Conservation (phyloP, 37 sponge, comb jelly and placozoan genomes). For the Aphrocallistes beatrix region DNA sequence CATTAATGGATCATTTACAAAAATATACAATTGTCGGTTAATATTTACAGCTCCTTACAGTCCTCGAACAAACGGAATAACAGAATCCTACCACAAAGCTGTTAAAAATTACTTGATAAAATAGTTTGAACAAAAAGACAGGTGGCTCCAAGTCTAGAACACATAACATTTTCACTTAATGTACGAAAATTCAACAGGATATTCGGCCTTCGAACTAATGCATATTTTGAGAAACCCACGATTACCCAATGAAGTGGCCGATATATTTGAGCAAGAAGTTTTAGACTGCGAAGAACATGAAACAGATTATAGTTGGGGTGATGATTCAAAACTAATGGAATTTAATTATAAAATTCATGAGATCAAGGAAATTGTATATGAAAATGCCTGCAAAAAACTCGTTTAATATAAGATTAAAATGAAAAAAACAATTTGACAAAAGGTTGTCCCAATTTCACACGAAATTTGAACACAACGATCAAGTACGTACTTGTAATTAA, state of each 20-base stretch:
- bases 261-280: neutral
- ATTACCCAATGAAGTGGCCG: neutral
- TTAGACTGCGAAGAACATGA: neutral
- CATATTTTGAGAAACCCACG: neutral
- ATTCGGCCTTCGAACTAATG: constrained; percentile 16
- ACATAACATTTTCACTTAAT: neutral
- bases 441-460: neutral
- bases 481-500: neutral
- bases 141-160: neutral
- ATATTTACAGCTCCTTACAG: constrained; percentile 19
- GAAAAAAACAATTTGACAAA: neutral
- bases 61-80: neutral
- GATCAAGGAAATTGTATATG: neutral
- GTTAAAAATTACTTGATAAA: neutral
- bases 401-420: neutral
- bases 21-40: neutral
- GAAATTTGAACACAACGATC: neutral
- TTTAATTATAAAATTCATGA: neutral
- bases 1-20: neutral
- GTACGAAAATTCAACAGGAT: neutral
- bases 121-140: too few relatives aligned
- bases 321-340: neutral
- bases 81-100: neutral
- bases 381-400: neutral
- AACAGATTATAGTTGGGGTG: neutral